Evolutionary conservation across 37 sponge, comb jelly and placozoan genomes (phyloP), one percentile per base, ranked within the genome.

Genomic region (Ephydatia muelleri): DNA sequence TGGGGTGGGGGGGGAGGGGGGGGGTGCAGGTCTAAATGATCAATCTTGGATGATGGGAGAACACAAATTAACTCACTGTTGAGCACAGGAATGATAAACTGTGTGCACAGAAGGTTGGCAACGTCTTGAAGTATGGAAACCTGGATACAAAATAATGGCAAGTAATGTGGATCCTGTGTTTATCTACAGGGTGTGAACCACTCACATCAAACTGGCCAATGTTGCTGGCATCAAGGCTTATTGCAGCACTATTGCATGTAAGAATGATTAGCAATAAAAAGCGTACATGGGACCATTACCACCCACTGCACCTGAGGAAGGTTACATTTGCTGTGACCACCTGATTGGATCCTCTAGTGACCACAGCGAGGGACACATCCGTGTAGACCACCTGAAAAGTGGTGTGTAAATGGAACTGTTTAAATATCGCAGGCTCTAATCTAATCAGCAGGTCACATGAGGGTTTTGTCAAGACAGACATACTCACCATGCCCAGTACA

Each of bases 181-280:
- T 78, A 78, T 6, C 49, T 76, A 8, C 19, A 65, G 37, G n/a
- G n/a, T n/a, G n/a, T n/a, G n/a, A 31, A 2, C 49, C 5, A 82
- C 89, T 84, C 47, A 90, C 91, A 72, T 77, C 49, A 71, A 93
- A 87, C 2, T 36, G 34, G 30, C 94, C 94, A 81, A 93, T 90
- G 70, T 86, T 84, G 14, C 85, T 75, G 11, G 38, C 30, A 8
- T 84, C 68, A 21, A 93, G 79, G 35, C 80, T 74, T 1, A 93
- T 26, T 16, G 76, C 79, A 67, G 83, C 80, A 29, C 94, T 57
- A 11, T 57, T 93, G 29, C 34, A 89, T 65, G 29, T 6, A 82
- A n/a, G n/a, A 26, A 67, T 40, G 72, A 26, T 2, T 38, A 48
- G n/a, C 38, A 66, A 57, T 28, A 31, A 19, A 5, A 68, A 66